Percentiles rank a stretch among this genome's conserved stretches.
Evolutionary conservation across 2,888 invertebrate genomes (phyloP).

Genomic region (Spilarctia lutea): DNA sequence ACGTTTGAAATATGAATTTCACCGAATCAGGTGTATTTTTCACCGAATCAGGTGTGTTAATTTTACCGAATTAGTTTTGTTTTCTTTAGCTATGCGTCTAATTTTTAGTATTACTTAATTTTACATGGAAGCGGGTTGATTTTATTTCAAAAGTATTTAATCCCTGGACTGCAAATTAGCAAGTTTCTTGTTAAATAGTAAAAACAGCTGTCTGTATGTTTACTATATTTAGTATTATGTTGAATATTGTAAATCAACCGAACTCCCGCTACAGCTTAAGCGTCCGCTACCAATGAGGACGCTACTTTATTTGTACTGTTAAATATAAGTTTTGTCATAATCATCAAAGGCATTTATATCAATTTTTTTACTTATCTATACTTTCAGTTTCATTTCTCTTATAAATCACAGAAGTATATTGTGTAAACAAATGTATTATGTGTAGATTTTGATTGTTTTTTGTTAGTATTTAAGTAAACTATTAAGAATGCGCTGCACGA

Average conservation of each 20-base stretch:
- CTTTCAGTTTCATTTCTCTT: conserved; percentile 36
- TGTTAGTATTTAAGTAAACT: not conserved
- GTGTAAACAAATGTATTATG: not conserved
- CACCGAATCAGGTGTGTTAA: conserved; percentile 24
- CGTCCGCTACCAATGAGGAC: conserved; percentile 40
- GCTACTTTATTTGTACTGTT: conserved; percentile 28
- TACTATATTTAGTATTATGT: not conserved
- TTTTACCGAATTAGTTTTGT: conserved; percentile 27
- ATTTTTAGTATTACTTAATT: conserved; percentile 51
- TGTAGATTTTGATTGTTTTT: not conserved
- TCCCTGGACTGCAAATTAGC: not conserved
- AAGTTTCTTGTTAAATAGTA: not conserved
- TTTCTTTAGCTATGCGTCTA: conserved; percentile 39
- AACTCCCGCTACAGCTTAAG: conserved; percentile 38
- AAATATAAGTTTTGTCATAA: conserved; percentile 38
- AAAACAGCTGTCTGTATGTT: not conserved
- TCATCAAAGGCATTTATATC: conserved; percentile 66
- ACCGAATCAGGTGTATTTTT: conserved; percentile 39
- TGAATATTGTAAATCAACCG: conserved; percentile 20
- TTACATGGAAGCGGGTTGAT: conserved; percentile 40
- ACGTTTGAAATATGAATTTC: conserved; percentile 53
- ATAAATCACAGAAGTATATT: conserved; percentile 28
- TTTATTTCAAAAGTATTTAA: conserved; percentile 1
- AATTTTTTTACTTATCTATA: conserved; percentile 45
- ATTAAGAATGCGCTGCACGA: not conserved